Evolutionary conservation across 2,888 invertebrate genomes (phyloP).

Genomic region (Disparrhopalites patrizii): DNA sequence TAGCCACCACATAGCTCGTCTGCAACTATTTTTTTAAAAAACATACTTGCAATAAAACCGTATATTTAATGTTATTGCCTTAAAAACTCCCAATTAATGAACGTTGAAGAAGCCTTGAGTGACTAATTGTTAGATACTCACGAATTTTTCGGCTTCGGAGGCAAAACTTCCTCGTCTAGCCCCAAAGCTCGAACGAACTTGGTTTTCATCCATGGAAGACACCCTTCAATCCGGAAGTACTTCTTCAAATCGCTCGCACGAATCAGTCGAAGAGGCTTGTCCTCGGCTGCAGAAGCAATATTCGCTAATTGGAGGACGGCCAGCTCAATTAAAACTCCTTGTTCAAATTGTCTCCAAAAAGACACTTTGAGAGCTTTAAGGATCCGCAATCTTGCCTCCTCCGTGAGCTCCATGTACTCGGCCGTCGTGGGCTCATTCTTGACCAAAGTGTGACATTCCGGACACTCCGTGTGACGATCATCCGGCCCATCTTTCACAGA

Average conservation of each 20-base stretch:
- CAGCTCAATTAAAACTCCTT: constrained; percentile 61
- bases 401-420: constrained; percentile 59
- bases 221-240: constrained; percentile 35
- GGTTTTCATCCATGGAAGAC: constrained; percentile 20
- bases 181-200: constrained; percentile 14
- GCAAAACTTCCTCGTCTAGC: constrained; percentile 19
- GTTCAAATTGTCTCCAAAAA: constrained; percentile 63
- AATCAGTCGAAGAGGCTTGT: constrained; percentile 49
- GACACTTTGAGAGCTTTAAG: constrained; percentile 62
- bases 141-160: constrained; percentile 16
- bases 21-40: constrained; percentile 20
- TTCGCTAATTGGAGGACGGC: constrained; percentile 59
- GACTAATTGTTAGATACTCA: no score
- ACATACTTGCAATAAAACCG: neutral
- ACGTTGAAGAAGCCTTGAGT: no score
- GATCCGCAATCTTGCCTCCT: constrained; percentile 60
- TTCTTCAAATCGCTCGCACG: constrained; percentile 35
- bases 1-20: constrained; percentile 33
- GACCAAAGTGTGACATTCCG: constrained; percentile 49
- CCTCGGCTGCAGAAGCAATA: constrained; percentile 57
- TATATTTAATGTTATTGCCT: neutral
- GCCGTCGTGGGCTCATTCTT: constrained; percentile 59
- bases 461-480: constrained; percentile 26
- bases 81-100: no score
- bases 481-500: constrained; percentile 1